Evolutionary conservation across 2,888 invertebrate species (phyloP).

Genomic region (Apamea monoglypha): DNA sequence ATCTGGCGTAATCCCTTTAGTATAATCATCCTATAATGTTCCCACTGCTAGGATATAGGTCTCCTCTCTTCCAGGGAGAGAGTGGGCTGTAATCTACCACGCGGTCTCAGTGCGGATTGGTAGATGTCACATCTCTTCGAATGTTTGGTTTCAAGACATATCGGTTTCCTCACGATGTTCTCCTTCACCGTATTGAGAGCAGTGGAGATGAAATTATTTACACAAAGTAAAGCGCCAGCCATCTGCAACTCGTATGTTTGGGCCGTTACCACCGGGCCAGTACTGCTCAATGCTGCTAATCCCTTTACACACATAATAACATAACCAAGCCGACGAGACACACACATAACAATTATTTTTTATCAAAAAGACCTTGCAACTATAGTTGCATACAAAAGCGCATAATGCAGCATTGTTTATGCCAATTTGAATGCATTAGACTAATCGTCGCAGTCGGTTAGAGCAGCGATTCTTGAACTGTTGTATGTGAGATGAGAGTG

Average conservation of each 20-base stretch:
- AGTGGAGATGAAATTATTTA: too few species aligned
- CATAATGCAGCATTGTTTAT: constrained; percentile 70
- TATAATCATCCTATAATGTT: too few species aligned
- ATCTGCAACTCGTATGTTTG: too few species aligned
- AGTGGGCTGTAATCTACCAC: too few species aligned
- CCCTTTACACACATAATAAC: background rate
- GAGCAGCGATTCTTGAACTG: constrained; percentile 32
- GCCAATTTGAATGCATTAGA: constrained; percentile 74
- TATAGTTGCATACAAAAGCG: constrained; percentile 57
- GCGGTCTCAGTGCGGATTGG: too few species aligned
- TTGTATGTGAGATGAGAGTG: background rate
- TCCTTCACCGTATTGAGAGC: too few species aligned
- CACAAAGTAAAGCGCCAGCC: background rate
- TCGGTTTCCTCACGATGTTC: too few species aligned
- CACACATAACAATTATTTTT: constrained; percentile 53
- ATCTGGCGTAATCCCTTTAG: background rate
- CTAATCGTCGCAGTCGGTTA: constrained; percentile 55
- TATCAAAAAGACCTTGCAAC: constrained; percentile 67
- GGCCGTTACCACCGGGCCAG: background rate
- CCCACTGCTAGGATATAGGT: too few species aligned
- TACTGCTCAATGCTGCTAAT: background rate
- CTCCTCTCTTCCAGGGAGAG: too few species aligned
- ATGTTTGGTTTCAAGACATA: too few species aligned
- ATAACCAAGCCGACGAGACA: constrained; percentile 18
- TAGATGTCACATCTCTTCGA: too few species aligned